A percentile compares a stretch with the other conserved stretches of the same genome.
Evolutionary conservation across 2,888 invertebrate species (phyloP).

Genomic region (Disparrhopalites patrizii): DNA sequence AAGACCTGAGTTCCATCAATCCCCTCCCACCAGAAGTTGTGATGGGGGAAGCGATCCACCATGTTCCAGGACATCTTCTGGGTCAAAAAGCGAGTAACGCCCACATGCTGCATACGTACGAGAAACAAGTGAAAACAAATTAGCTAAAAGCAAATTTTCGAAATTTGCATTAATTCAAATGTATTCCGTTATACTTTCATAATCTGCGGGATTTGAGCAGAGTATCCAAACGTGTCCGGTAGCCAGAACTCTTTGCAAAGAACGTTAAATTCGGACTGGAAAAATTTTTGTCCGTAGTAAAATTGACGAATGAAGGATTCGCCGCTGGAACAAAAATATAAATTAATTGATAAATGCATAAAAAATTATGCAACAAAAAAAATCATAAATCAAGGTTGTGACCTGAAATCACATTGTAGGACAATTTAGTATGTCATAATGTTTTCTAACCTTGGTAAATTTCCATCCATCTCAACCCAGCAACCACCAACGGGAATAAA

Average conservation of each 20-base stretch:
- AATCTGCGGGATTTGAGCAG: conserved; percentile 56
- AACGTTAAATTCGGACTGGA: conserved; percentile 53
- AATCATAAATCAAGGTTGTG: neutral
- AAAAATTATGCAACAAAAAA: conserved; percentile 36
- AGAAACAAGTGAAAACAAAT: conserved; percentile 12
- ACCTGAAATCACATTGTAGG: too few relatives aligned
- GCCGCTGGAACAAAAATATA: conserved; percentile 51
- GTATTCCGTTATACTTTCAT: conserved; percentile 49
- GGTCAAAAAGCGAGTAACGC: conserved; percentile 54
- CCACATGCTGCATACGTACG: conserved; percentile 50
- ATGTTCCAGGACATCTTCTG: conserved; percentile 57
- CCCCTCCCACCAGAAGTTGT: conserved; percentile 56
- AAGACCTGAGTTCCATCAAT: conserved; percentile 54
- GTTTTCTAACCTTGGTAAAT: conserved; percentile 49
- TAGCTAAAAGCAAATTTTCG: neutral
- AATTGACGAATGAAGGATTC: conserved; percentile 57
- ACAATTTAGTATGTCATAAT: too few relatives aligned
- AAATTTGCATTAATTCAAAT: neutral
- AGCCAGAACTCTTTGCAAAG: conserved; percentile 55
- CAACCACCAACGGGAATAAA: conserved; percentile 56
- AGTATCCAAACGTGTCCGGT: conserved; percentile 57
- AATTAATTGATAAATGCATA: neutral
- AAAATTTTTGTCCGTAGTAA: conserved; percentile 55
- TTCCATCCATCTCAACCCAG: conserved; percentile 57
- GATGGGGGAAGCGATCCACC: conserved; percentile 56